Evolutionary conservation across 2,888 invertebrate genomes (phyloP).

Genomic region (Tineola bisselliella): DNA sequence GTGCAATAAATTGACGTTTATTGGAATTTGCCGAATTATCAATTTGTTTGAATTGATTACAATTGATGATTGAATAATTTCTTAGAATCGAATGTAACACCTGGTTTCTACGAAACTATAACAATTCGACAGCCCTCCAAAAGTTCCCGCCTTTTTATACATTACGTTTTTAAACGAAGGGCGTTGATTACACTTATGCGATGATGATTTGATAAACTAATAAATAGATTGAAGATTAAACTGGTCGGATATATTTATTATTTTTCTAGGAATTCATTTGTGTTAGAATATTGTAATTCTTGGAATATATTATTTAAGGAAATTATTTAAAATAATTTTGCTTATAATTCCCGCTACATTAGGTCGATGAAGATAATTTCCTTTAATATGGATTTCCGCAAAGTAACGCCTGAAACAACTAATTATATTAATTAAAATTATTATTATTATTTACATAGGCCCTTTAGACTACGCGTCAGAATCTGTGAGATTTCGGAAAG

Average conservation of each 20-base stretch:
- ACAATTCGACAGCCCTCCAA: neutral
- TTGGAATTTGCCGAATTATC: too few species aligned
- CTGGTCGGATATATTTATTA: neutral
- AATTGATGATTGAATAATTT: neutral
- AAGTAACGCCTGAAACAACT: too few species aligned
- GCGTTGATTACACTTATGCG: neutral
- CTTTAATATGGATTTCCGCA: too few species aligned
- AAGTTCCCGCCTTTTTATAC: neutral
- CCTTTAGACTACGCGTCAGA: too few species aligned
- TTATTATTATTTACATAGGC: too few species aligned
- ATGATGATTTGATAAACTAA: neutral
- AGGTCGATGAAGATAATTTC: too few species aligned
- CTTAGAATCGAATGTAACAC: neutral
- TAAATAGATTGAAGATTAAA: neutral
- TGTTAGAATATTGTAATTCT: neutral
- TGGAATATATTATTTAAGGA: neutral
- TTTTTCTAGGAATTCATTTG: neutral
- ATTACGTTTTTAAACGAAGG: neutral
- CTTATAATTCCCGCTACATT: too few species aligned
- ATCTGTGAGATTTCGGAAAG: too few species aligned
- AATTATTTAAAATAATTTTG: too few species aligned
- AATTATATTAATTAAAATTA: too few species aligned
- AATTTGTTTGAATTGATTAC: too few species aligned
- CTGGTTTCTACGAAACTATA: neutral
- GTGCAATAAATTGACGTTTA: too few species aligned